Base-by-base conservation (phyloP, 2,113 vertebrate species). In the Oncorhynchus tshawytscha region DNA sequence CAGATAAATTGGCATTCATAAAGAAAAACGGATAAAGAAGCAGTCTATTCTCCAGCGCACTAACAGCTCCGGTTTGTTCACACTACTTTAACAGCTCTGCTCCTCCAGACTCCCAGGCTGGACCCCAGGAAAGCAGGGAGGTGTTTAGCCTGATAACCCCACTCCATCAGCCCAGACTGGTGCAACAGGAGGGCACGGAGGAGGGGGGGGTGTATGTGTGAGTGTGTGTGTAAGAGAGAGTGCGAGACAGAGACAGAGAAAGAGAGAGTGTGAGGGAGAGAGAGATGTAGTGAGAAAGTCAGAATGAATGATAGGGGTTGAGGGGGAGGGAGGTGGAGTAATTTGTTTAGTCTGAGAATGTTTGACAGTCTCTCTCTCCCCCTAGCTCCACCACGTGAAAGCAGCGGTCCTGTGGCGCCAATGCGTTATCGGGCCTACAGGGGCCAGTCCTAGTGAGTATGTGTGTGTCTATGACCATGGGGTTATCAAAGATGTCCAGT, bases 121-220 rank as follows among this genome's bases (percentile, higher is more conserved):
- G 72, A n/a, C 70, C 70, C 57, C 71, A 24, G 73, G 73, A 84
- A 80, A 84, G 77, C 48, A 77, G 72, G 51, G 76, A 85, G 87
- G 84, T 81, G 88, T 89, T 59, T 48, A 64, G 73, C 72, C 72
- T 75, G 87, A 89, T 87, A 88, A 88, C 88, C 82, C 81, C 80
- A 86, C 79, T 90, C 82, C 85, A 88, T 90, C 88, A 88, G 77
- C 24, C 49, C 72, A 82, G 85, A 84, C 80, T 57, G 39, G 66
- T 72, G 72, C 62, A 77, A 68, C 60, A 75, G 67, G 79, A 78
- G 72, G 24, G n/a, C 73, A 67, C 70, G 67, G 39, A 2, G 39
- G 39, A 39, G 39, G 34, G 1, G 7, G 39, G 7, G 34, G 34
- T 2, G 8, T 39, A 5, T 5, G 29, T 31, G 29, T 31, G 29